Conservation (phyloP, 2,888 invertebrate species). For the Homarus gammarus region DNA sequence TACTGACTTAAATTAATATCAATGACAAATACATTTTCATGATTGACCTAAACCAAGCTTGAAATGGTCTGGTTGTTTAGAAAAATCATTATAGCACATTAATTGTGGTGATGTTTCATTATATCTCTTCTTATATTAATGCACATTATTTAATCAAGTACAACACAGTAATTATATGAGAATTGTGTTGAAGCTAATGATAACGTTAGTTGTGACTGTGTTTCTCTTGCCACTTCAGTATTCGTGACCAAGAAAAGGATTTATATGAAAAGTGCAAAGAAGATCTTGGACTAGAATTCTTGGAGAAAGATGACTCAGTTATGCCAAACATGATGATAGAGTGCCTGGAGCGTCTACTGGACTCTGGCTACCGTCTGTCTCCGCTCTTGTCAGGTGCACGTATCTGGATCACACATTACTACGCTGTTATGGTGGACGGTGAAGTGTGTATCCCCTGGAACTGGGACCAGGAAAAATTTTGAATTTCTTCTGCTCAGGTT, state of each 20-base stretch:
- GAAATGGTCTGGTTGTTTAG: too few species aligned
- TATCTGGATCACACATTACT: slow-evolving; percentile 74
- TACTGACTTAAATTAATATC: too few species aligned
- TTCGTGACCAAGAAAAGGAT: slow-evolving; percentile 85
- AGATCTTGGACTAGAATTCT: slow-evolving; percentile 85
- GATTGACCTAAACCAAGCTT: too few species aligned
- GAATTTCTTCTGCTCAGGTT: background rate
- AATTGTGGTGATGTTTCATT: too few species aligned
- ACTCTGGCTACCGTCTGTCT: slow-evolving; percentile 60
- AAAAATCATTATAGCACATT: too few species aligned
- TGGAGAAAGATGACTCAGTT: slow-evolving; percentile 93
- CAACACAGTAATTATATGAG: background rate
- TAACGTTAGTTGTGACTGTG: background rate
- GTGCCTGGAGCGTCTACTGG: slow-evolving; percentile 87
- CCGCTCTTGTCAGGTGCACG: slow-evolving; percentile 68
- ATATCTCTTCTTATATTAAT: background rate
- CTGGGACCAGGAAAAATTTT: slow-evolving; percentile 62
- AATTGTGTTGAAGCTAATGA: background rate
- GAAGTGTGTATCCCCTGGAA: slow-evolving; percentile 75
- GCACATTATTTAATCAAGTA: too few species aligned
- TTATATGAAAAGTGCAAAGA: slow-evolving; percentile 84
- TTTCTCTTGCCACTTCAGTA: slow-evolving; percentile 43
- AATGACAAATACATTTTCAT: too few species aligned
- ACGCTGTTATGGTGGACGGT: slow-evolving; percentile 75
- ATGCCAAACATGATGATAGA: slow-evolving; percentile 93